Percentiles rank a stretch among this genome's conserved stretches.
phyloP scores from a whole-genome alignment of 2,113 vertebrate species.

The Cheirogaleus medius region DNA sequence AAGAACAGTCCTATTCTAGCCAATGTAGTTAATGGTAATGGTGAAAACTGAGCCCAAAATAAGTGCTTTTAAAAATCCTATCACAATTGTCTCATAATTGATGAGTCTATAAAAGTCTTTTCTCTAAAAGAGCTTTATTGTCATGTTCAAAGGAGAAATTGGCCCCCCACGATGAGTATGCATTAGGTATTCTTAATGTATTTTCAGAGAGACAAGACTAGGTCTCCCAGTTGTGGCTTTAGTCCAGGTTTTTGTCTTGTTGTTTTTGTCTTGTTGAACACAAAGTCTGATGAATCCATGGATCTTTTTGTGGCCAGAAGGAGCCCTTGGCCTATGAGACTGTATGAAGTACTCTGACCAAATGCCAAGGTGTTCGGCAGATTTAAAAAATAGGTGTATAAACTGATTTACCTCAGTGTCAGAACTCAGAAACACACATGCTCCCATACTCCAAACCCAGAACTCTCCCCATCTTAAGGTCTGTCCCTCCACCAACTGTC shows the following conservation, averaged over 20 bases:
- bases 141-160: conserved; percentile 64
- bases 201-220: conserved; percentile 68
- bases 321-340: conserved; percentile 59
- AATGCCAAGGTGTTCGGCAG: conserved; percentile 71
- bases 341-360: conserved; percentile 36
- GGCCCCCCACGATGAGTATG: conserved; percentile 42
- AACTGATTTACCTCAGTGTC: not conserved
- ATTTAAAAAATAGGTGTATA: conserved; percentile 21
- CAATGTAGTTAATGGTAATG: conserved; percentile 73
- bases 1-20: conserved; percentile 63
- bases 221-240: conserved; percentile 44
- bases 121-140: conserved; percentile 45
- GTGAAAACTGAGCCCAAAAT: conserved; percentile 70
- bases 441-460: not conserved
- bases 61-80: conserved; percentile 62
- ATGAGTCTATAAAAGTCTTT: conserved; percentile 18
- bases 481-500: conserved; percentile 52
- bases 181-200: conserved; percentile 33
- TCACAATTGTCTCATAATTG: not conserved
- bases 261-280: conserved; percentile 34
- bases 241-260: conserved; percentile 58
- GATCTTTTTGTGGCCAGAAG: conserved; percentile 62
- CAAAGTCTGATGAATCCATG: conserved; percentile 35
- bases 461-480: conserved; percentile 18
- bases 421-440: not conserved